Evolutionary conservation across 2,113 vertebrate genomes (phyloP), one percentile per base, ranked within the genome.

Genomic region (Ctenomys sociabilis): DNA sequence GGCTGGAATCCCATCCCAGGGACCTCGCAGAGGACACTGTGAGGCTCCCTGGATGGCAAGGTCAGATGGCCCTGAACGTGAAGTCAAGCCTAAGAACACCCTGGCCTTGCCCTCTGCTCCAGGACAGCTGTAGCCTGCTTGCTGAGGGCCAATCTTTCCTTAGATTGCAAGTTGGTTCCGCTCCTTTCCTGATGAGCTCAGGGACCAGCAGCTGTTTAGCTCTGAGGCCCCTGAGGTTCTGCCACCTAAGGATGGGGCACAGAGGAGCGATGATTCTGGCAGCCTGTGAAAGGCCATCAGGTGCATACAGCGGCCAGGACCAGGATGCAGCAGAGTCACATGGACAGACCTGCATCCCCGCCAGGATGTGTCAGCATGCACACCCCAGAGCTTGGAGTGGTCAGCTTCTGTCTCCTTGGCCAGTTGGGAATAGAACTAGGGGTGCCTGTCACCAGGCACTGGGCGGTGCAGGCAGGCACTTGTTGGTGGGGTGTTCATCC

Each of bases 111-210:
- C 66, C 45, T 85, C 37, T 72, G 32, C 19, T 68, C 37, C 52
- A 30, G 63, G 70, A 92, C 54, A 54, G 59, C 37, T 63, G 37
- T 14, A 2, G 59, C 78, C 40, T 4, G 21, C 90, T 66, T 49
- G 21, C 49, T 5, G 7, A 26, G 61, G 66, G 26, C 61, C 77
- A 6, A 32, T 26, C 59, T 61, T 82, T 52, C 54, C 90, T 30
- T 28, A 85, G 24, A 61, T 9, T 37, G 73, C 21, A 24, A n/a
- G 32, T 22, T 37, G 43, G 66, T 40, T 17, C 81, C 61, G 97
- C 95, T 95, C 97, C 92, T 97, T 98, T 97, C 97, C 97, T 93
- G 96, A 95, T 93, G 96, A 98, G 97, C 10, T 54, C 85, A 97
- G 97, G 63, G 95, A 96, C 83, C 80, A 92, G 75, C 96, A 97